Percentiles rank a stretch among this genome's conserved stretches.
phyloP scores from a whole-genome alignment of 2,888 invertebrate genomes.

The Timema cristinae region DNA sequence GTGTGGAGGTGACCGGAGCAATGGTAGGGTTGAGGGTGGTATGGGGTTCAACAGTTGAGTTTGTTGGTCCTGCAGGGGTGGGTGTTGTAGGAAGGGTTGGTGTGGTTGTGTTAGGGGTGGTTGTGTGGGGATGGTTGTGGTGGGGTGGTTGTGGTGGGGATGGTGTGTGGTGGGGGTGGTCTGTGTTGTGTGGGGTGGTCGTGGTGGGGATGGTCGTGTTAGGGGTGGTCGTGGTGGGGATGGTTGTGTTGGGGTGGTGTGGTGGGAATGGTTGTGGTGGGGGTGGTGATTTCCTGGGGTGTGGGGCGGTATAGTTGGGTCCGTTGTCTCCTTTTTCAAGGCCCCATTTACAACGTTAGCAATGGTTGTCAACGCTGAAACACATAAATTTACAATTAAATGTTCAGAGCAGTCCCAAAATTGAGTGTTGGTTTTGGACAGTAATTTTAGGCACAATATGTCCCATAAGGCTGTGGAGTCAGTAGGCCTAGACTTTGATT shows the following conservation, averaged over 20 bases:
- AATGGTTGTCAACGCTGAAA: no score
- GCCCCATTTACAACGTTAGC: no score
- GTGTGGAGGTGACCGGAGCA: constrained; percentile 20
- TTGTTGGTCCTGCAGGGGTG: constrained; percentile 32
- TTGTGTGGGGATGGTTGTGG: constrained; percentile 29
- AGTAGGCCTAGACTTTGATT: no score
- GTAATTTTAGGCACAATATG: no score
- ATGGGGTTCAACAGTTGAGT: constrained; percentile 24
- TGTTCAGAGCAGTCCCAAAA: no score
- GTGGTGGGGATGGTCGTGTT: constrained; percentile 28
- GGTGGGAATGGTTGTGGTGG: neutral
- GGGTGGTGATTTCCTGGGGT: neutral
- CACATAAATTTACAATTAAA: no score
- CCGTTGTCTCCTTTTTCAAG: no score
- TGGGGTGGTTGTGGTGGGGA: constrained; percentile 25
- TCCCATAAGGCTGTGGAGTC: no score
- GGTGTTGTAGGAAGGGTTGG: constrained; percentile 34
- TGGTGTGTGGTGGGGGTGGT: constrained; percentile 38
- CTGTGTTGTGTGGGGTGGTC: constrained; percentile 31
- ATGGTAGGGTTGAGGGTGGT: constrained; percentile 32
- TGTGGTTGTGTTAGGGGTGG: constrained; percentile 30
- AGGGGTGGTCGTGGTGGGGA: constrained; percentile 28
- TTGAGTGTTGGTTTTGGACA: no score
- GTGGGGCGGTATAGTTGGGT: neutral
- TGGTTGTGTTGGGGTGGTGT: constrained; percentile 24